Evolutionary conservation across 2,113 vertebrate species (phyloP).

Genomic region (Sander vitreus): DNA sequence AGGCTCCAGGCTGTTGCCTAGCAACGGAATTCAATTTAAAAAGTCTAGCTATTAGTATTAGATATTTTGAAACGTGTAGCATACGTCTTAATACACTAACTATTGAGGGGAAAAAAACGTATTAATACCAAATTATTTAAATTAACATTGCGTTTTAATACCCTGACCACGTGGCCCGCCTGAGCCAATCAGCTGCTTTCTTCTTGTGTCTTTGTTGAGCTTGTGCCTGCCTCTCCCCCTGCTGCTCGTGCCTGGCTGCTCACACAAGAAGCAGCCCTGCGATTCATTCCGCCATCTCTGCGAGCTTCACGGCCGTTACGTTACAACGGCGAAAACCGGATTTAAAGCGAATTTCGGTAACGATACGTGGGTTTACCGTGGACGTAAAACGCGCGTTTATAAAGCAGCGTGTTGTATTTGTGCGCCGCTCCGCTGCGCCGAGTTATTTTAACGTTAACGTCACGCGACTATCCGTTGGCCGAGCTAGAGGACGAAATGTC

Average conservation of each 20-base stretch:
- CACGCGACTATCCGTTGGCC: not conserved
- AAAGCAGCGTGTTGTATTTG: fast-evolving
- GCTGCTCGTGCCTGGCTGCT: conserved; percentile 23
- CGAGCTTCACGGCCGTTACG: no score
- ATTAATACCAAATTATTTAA: not conserved
- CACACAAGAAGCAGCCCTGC: not conserved
- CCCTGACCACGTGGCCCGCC: conserved; percentile 32
- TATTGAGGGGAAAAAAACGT: not conserved
- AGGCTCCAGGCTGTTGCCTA: no score
- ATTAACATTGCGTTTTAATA: not conserved
- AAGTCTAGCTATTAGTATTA: not conserved
- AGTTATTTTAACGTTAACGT: not conserved
- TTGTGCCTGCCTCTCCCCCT: conserved; percentile 38
- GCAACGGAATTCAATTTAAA: no score
- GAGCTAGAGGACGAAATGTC: conserved; percentile 18
- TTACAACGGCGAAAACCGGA: fast-evolving
- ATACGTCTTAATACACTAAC: not conserved
- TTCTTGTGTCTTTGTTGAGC: conserved; percentile 77
- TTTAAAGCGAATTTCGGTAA: fast-evolving
- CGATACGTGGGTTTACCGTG: fast-evolving
- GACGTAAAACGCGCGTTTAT: no score
- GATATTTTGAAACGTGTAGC: not conserved
- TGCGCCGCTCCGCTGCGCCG: not conserved
- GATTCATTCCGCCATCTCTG: conserved; percentile 39
- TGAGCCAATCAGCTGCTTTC: conserved; percentile 54